Evolutionary conservation across 2,888 invertebrate genomes (phyloP), one percentile per base, ranked within the genome.

Genomic region (Phasia obesa): DNA sequence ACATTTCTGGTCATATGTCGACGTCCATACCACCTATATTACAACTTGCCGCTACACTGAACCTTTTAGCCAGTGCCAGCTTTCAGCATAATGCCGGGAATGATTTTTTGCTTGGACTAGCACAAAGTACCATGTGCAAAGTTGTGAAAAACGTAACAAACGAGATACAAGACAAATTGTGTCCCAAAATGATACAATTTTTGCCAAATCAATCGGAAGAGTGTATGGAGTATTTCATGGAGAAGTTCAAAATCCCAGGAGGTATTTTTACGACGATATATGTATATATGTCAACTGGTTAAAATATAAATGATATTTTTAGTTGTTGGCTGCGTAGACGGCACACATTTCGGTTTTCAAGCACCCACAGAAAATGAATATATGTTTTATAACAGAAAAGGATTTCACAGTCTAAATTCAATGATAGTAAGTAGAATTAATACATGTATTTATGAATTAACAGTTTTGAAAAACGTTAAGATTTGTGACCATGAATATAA

Each of bases 271-370:
- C 11, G 3, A 38, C 2, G 2, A 2, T 2, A 38, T 38, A 38
- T 38, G n/a, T n/a, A n/a, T n/a, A n/a, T n/a, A n/a, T n/a, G n/a
- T n/a, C n/a, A n/a, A n/a, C n/a, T n/a, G n/a, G n/a, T n/a, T n/a
- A n/a, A n/a, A n/a, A n/a, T 47, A 47, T 47, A 47, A 47, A 47
- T 17, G 6, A 4, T 17, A 47, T 21, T 51, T 53, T 25, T 23
- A 64, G 74, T 74, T 42, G 35, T 64, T 25, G 64, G 62, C 17
- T 74, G 74, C 51, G 53, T 64, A 64, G 64, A 74, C 51, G 64
- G 53, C 51, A 74, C 74, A 38, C 64, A 53, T 23, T 74, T 74
- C n/a, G 74, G 51, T 17, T 53, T 74, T n/a, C 74, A 74, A 62
- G 62, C 60, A 49, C 74, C 74, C 17, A 74, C 25, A 23, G 38